Base-by-base conservation (phyloP, 2,797 vertebrate species). In the Lacerta agilis region DNA sequence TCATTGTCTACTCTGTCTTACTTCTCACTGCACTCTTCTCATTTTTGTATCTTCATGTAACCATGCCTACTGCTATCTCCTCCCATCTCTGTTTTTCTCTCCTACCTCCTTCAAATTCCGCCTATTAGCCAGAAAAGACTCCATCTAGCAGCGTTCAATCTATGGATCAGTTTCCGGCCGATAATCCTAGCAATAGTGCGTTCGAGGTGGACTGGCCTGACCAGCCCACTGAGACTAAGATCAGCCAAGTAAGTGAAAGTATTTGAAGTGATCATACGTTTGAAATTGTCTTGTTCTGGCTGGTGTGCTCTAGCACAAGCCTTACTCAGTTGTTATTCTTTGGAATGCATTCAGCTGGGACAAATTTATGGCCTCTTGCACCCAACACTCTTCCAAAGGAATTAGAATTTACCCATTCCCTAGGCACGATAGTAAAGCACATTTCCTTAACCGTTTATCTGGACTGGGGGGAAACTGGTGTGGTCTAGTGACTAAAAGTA, bases 71-170 rank as follows among this genome's bases (percentile, higher is more conserved):
- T 79, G 11, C 88, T 92, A 73, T 76, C n/a, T 81, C 87, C 36
- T 90, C 86, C 90, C 86, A 75, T 67, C 71, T 85, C 79, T 77
- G 71, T 49, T 23, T 80, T 55, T 83, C 49, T 79, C 49, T 41
- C 36, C 2, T 84, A 38, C 58, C 20, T n/a, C 38, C 36, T 29
- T 6, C 77, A 87, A 82, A 25, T 90, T 89, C 85, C 55, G 45
- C 0, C 75, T 85, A 66, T 94, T 96, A 98, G 98, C 94, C 95
- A 96, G 97, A 97, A 95, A 96, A 98, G 92, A 95, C 82, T 93
- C 96, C 93, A 83, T 96, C 96, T 94, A 97, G 97, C 96, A 96
- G 67, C 96, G 95, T 89, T 96, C 97, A 87, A 95, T 91, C 95
- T 36, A 55, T 85, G 91, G 95, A 96, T 89, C 95, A 93, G 82